phyloP scores from a whole-genome alignment of 2,113 vertebrate species.

The Mus spicilegus region DNA sequence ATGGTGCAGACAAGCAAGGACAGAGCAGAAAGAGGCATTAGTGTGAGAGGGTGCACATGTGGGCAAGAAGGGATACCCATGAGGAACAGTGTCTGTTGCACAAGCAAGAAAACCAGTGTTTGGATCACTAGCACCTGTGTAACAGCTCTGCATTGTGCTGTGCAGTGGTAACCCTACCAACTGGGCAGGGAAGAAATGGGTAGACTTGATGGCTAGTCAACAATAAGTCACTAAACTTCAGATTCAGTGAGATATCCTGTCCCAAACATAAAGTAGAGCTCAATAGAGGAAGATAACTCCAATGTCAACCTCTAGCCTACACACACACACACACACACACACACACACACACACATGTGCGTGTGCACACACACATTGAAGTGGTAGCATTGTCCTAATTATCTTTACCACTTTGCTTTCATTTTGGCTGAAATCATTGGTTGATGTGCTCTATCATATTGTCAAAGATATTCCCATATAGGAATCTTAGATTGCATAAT shows the following conservation, averaged over 20 bases:
- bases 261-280: not conserved
- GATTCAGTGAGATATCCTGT: not conserved
- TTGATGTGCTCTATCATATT: not conserved
- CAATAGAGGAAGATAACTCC: not conserved
- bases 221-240: not conserved
- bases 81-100: not conserved
- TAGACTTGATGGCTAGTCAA: not conserved
- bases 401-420: not conserved
- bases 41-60: accelerated
- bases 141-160: not conserved
- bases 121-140: not conserved
- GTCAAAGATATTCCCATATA: not conserved
- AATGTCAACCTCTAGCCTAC: not conserved
- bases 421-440: constrained; percentile 3
- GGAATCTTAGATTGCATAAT: not conserved
- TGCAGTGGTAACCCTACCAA: not conserved
- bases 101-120: not conserved
- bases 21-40: not conserved
- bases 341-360: not conserved
- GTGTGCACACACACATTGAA: not conserved
- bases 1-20: not conserved
- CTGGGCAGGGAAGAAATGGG: no score
- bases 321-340: not conserved
- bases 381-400: not conserved
- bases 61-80: not conserved